These are phyloP conservation scores for Dryobotodes eremita DNA, from an alignment of 2,888 invertebrate genomes.

Conservation along the genomic window DNA sequence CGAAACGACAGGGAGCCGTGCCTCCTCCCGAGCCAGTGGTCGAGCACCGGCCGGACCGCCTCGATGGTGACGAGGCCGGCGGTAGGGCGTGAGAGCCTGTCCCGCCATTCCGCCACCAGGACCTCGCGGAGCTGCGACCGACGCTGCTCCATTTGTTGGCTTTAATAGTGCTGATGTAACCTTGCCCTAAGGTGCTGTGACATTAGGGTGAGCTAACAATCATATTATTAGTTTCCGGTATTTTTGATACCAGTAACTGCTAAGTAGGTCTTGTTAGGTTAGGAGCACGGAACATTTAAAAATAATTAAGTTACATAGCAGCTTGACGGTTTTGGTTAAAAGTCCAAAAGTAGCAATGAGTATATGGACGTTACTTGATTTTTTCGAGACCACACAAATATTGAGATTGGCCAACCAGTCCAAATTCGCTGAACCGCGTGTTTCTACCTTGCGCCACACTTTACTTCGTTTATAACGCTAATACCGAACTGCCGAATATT, in stretches of 20 bases:
- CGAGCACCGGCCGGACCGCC: no score
- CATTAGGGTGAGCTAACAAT: slow-evolving; percentile 1
- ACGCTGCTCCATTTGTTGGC: no score
- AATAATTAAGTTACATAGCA: neutral
- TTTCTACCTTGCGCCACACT: no score
- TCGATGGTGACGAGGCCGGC: no score
- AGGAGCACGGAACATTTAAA: no score
- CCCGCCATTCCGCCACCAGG: no score
- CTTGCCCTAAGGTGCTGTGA: slow-evolving; percentile 16
- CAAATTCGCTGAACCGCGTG: neutral
- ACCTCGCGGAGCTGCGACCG: no score
- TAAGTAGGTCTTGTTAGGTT: neutral
- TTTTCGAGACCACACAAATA: neutral
- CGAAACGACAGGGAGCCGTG: no score
- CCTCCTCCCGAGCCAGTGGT: no score
- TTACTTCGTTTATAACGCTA: neutral
- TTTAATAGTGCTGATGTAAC: neutral
- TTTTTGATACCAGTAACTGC: no score
- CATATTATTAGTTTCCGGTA: neutral
- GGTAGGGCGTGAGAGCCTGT: no score
- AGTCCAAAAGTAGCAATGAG: neutral
- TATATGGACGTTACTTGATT: neutral
- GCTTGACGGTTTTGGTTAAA: neutral
- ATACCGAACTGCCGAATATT: neutral
- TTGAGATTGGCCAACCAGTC: neutral